Evolutionary conservation across 2,113 vertebrate genomes (phyloP).

Genomic region (Lontra canadensis): DNA sequence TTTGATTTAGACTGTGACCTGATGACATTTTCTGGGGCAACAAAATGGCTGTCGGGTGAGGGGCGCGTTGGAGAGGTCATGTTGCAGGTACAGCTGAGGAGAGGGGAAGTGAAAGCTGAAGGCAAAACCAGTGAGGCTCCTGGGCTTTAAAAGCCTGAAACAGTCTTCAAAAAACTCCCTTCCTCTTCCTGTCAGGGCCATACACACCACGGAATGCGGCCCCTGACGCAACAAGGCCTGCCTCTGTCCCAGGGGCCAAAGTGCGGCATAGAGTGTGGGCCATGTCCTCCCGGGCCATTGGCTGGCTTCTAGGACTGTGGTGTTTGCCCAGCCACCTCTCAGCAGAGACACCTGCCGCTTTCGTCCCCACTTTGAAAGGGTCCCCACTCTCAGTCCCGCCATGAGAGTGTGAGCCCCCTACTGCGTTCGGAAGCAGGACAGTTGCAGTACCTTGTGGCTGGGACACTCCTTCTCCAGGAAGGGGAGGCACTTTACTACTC

Average conservation of each 20-base stretch:
- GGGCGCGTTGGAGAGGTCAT: not conserved
- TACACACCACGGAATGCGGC: rapidly evolving
- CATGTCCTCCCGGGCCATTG: not conserved
- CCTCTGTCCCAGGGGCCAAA: rapidly evolving
- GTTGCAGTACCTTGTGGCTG: not conserved
- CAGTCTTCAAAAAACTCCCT: not conserved
- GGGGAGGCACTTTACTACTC: not conserved
- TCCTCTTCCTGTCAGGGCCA: not conserved
- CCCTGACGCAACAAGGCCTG: not conserved
- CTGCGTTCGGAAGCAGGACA: not conserved
- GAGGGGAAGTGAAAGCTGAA: conserved; percentile 40
- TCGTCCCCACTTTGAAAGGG: not conserved
- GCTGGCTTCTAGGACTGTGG: not conserved
- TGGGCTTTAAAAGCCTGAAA: not conserved
- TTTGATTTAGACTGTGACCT: not conserved
- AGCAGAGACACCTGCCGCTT: not conserved
- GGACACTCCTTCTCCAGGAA: not conserved
- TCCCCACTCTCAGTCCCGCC: not conserved
- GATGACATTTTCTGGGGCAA: not conserved
- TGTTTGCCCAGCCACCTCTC: not conserved
- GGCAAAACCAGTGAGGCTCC: not conserved
- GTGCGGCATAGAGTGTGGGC: rapidly evolving
- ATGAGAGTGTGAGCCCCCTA: not conserved
- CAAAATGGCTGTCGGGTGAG: not conserved
- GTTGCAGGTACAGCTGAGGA: not conserved